Base-by-base conservation (phyloP, 2,113 vertebrate species). In the Nannobrachium achirus region DNA sequence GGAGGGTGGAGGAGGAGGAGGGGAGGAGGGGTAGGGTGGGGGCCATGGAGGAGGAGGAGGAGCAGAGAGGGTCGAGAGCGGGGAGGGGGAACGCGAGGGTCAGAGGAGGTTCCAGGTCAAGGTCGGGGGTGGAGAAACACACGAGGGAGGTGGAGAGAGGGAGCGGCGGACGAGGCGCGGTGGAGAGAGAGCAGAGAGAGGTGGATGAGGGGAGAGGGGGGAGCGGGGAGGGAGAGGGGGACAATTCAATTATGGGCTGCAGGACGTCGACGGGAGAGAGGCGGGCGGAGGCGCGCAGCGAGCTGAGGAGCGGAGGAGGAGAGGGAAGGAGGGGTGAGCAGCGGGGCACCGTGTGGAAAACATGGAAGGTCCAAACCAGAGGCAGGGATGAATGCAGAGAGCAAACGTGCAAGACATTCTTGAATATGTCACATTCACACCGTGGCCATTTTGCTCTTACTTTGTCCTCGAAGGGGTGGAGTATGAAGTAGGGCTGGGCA, bases 231-330 rank as follows among this genome's bases (percentile, higher is more conserved):
- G 66, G 72, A 56, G 69, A 69, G 52, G 75, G 6, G 18, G 81
- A 80, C 71, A 66, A 63, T 80, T 89, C 84, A 79, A 65, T 80
- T 69, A 82, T 68, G 41, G 87, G 86, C 68, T 82, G 71, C 40
- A 85, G 71, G 63, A 85, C 15, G 19, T 66, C 58, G 44, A 76
- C 33, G 11, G 67, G 75, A 0, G 77, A 40, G 19, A 79, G 82
- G 68, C 59, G 62, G 71, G 69, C 52, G 33, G 61, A 20, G 0
- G 56, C 63, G 46, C 48, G 66, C 25, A 72, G 59, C 59, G 53
- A 68, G 66, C 71, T 82, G 44, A 57, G 55, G 63, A 48, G 61
- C 1, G 6, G 58, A 64, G 62, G 48, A 50, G 48, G 48, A n/a
- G n/a, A 50, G 48, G 14, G n/a, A 50, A 7, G 13, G 15, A 7